A percentile compares a stretch with the other conserved stretches of the same genome.
phyloP scores from a whole-genome alignment of 2,797 vertebrate species.

The Lycodopsis pacificus region DNA sequence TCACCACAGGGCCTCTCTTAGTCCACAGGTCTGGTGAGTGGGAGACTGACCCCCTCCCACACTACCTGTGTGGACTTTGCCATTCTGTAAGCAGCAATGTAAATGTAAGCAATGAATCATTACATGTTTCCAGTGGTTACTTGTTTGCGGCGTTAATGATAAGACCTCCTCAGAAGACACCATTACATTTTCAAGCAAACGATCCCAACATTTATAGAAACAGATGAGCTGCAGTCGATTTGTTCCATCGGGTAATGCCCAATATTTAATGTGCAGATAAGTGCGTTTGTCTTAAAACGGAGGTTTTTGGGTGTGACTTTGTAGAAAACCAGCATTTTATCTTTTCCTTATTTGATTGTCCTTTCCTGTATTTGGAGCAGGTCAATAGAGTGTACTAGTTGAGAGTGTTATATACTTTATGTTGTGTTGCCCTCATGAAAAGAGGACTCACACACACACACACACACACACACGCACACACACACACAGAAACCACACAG shows the following conservation, averaged over 20 bases:
- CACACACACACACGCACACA: not conserved
- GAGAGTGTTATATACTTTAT: not conserved
- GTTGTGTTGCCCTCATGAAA: not conserved
- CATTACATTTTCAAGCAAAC: not conserved
- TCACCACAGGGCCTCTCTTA: not conserved
- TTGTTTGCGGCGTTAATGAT: not conserved
- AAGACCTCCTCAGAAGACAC: not conserved
- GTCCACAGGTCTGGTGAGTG: not conserved
- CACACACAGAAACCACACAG: not conserved
- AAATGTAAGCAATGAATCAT: slow-evolving; percentile 11
- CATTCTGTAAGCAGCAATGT: not conserved
- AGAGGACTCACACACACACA: not conserved
- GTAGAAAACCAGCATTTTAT: not conserved
- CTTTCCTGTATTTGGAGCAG: not conserved
- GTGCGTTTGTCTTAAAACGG: not conserved
- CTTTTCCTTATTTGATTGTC: slow-evolving; percentile 9
- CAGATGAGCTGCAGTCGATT: not conserved
- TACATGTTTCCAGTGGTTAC: not conserved
- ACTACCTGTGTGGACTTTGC: slow-evolving; percentile 7
- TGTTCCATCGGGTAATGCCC: not conserved
- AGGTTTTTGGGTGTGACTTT: not conserved
- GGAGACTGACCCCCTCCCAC: not conserved
- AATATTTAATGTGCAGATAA: not conserved
- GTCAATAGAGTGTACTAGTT: not conserved
- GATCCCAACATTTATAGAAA: not conserved